Base-by-base conservation (phyloP, 2,888 invertebrate genomes). In the Epicampocera succincta region DNA sequence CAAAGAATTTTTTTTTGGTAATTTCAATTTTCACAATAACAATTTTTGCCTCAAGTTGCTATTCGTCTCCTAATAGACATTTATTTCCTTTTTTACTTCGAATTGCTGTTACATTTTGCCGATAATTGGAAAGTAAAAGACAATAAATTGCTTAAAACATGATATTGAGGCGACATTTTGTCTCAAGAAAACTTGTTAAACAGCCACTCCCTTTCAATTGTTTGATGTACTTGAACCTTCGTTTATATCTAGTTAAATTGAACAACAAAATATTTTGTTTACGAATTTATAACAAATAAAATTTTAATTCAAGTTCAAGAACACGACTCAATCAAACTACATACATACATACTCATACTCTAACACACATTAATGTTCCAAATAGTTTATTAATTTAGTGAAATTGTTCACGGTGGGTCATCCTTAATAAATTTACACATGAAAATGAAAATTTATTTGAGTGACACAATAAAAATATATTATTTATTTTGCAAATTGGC, bases 271-370 rank as follows among this genome's bases (percentile, higher is more conserved):
- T 42, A 38, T 21, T 11, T 50, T 42, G 15, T 17, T 42, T 12
- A 25, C 40, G 15, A 52, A 52, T 52, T 66, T 52, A 42, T 19
- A 8, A 40, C 6, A 11, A 66, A 52, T 17, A 1, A 21, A 42
- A 40, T 46, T 76, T 42, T 61, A 74, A 69, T 58, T 56, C 69
- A 65, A 74, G 74, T 80, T 80, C 80, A 80, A 58, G 74, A 69
- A 69, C 52, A 33, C 15, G 52, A 46, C 33, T 54, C n/a, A 17
- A 25, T 29, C 29, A 21, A n/a, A n/a, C n/a, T n/a, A n/a, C n/a
- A n/a, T n/a, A n/a, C n/a, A n/a, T n/a, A n/a, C n/a, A n/a, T n/a
- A n/a, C n/a, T n/a, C n/a, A n/a, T n/a, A n/a, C n/a, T n/a, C n/a
- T n/a, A n/a, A 6, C 33, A 33, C 5, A 8, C 3, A 33, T 9